A percentile compares a stretch with the other conserved stretches of the same genome.
phyloP scores from a whole-genome alignment of 2,888 invertebrate genomes.

The Orchesellides sinensis region DNA sequence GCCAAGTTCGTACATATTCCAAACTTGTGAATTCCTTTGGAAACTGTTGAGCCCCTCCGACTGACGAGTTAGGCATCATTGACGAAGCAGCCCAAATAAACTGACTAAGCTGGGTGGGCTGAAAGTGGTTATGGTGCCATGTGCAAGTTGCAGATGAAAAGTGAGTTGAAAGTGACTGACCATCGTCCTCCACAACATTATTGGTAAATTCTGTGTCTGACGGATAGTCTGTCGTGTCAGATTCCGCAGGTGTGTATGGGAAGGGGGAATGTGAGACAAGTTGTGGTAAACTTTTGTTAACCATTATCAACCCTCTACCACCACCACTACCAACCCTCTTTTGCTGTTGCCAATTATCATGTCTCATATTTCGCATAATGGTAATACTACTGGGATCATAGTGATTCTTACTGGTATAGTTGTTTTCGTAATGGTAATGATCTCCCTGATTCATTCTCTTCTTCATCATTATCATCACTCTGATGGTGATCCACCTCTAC shows the following conservation, averaged over 20 bases:
- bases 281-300: background rate
- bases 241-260: conserved; percentile 30
- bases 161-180: conserved; percentile 69
- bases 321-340: background rate
- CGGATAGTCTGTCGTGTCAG: conserved; percentile 74
- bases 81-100: conserved; percentile 74
- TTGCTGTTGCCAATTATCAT: conserved; percentile 6
- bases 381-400: conserved; percentile 13
- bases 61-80: conserved; percentile 55
- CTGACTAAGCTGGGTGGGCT: conserved; percentile 65
- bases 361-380: background rate
- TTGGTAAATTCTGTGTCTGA: conserved; percentile 74
- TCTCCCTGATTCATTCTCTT: conserved; percentile 16
- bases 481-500: background rate
- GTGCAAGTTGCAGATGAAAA: conserved; percentile 72
- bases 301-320: background rate
- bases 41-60: conserved; percentile 24
- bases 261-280: conserved; percentile 53
- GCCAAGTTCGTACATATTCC: conserved; percentile 74
- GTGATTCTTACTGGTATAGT: background rate
- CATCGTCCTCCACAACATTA: conserved; percentile 65
- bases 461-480: conserved; percentile 19
- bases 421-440: conserved; percentile 13
- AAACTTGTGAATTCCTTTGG: conserved; percentile 74
- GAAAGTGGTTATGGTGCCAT: conserved; percentile 58